phyloP scores from a whole-genome alignment of 2,888 invertebrate species.

The Lepidonotus clava region DNA sequence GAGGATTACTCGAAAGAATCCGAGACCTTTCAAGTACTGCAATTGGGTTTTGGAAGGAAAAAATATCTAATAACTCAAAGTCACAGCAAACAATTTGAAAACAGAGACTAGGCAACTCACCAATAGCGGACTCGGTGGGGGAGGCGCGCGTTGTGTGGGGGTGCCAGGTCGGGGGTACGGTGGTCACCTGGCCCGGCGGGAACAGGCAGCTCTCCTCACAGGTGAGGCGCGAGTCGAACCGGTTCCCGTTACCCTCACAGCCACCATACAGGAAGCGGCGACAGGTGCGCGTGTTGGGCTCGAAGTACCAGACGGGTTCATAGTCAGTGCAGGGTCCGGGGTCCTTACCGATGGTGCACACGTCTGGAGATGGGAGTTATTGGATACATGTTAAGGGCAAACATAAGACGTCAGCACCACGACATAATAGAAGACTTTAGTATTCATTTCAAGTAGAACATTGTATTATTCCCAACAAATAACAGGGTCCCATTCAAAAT shows the following conservation, averaged over 20 bases:
- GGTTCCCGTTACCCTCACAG: slow-evolving; percentile 90
- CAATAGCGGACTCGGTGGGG: neutral
- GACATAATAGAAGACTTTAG: too few relatives aligned
- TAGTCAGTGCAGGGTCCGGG: slow-evolving; percentile 61
- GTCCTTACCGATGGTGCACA: slow-evolving; percentile 58
- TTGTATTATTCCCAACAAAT: too few relatives aligned
- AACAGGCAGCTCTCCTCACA: slow-evolving; percentile 63
- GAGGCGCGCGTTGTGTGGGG: slow-evolving; percentile 14
- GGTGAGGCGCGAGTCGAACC: slow-evolving; percentile 68
- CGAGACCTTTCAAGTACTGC: too few relatives aligned
- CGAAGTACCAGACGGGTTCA: slow-evolving; percentile 62
- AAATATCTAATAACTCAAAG: too few relatives aligned
- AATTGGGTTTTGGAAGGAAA: too few relatives aligned
- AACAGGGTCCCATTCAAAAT: too few relatives aligned
- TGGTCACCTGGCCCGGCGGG: neutral
- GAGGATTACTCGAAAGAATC: too few relatives aligned
- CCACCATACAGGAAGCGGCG: slow-evolving; percentile 92
- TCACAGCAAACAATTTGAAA: too few relatives aligned
- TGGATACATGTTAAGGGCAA: neutral
- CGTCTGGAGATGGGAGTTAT: slow-evolving; percentile 55
- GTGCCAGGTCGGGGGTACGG: neutral
- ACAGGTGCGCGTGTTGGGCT: slow-evolving; percentile 77
- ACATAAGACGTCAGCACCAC: too few relatives aligned
- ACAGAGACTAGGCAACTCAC: neutral
- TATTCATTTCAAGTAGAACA: too few relatives aligned